Conservation (phyloP, 2,888 invertebrate species). For the Pollenia griseotomentosa region DNA sequence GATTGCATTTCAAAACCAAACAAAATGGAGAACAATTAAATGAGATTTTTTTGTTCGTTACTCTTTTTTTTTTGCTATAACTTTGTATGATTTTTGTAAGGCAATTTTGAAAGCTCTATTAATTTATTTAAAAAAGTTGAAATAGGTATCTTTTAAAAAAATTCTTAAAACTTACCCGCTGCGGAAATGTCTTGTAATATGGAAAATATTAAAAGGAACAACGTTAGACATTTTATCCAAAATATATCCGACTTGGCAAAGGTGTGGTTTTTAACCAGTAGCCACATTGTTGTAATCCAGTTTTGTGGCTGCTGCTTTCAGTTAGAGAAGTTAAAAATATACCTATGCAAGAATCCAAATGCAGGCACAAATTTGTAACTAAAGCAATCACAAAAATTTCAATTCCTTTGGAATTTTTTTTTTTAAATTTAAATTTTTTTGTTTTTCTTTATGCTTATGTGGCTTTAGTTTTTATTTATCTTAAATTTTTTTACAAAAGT, state of each 20-base stretch:
- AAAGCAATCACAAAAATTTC: conserved; percentile 45
- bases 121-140: not conserved
- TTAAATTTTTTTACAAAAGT: conserved; percentile 2
- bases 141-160: not conserved
- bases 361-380: conserved; percentile 39
- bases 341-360: conserved; percentile 46
- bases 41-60: conserved; percentile 63
- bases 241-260: conserved; percentile 81
- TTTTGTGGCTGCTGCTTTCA: conserved; percentile 74
- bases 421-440: not conserved
- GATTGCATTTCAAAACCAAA: conserved; percentile 72
- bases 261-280: conserved; percentile 79
- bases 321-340: conserved; percentile 53
- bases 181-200: conserved; percentile 66
- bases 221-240: conserved; percentile 79
- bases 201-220: conserved; percentile 72
- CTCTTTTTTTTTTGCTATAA: conserved; percentile 27
- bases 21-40: conserved; percentile 74
- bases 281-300: conserved; percentile 80
- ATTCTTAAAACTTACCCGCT: conserved; percentile 71
- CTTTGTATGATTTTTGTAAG: conserved; percentile 9
- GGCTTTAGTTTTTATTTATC: conserved; percentile 43
- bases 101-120: conserved; percentile 30
- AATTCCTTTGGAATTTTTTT: conserved; percentile 52
- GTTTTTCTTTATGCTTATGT: conserved; percentile 56